These are phyloP conservation scores for Bemisia tabaci DNA, from an alignment of 1,140 invertebrate genomes.

Conservation along the genomic window DNA sequence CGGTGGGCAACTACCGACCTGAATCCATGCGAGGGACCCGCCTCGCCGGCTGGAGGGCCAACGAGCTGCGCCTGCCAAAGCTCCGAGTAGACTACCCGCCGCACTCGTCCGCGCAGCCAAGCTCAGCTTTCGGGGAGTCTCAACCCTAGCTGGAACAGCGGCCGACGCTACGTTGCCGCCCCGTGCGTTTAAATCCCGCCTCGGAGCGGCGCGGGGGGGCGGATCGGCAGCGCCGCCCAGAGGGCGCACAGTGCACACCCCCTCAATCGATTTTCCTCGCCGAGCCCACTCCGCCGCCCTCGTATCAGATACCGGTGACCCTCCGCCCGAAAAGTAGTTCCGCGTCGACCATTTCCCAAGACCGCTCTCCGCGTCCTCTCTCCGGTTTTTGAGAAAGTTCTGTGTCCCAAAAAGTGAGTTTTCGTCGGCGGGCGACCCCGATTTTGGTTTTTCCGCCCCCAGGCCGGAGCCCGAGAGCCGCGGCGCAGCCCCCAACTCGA, in stretches of 20 bases:
- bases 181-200: no score
- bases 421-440: no score
- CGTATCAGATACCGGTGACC: neutral
- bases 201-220: no score
- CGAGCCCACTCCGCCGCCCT: neutral
- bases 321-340: neutral
- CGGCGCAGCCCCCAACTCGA: neutral
- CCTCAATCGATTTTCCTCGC: neutral
- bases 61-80: neutral
- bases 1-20: neutral
- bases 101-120: neutral
- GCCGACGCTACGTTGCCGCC: no score
- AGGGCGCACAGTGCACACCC: neutral
- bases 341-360: neutral
- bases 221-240: no score
- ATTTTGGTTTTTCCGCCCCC: no score
- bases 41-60: neutral
- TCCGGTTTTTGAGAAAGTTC: neutral
- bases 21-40: neutral
- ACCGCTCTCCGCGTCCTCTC: neutral
- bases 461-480: no score
- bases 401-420: no score
- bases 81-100: neutral
- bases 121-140: neutral
- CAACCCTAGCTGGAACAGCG: neutral